A percentile compares a stretch with the other conserved stretches of the same genome.
phyloP scores from a whole-genome alignment of 30 jellyfish, hydroid and myxozoan genomes.

The Phacellophora camtschatica region DNA sequence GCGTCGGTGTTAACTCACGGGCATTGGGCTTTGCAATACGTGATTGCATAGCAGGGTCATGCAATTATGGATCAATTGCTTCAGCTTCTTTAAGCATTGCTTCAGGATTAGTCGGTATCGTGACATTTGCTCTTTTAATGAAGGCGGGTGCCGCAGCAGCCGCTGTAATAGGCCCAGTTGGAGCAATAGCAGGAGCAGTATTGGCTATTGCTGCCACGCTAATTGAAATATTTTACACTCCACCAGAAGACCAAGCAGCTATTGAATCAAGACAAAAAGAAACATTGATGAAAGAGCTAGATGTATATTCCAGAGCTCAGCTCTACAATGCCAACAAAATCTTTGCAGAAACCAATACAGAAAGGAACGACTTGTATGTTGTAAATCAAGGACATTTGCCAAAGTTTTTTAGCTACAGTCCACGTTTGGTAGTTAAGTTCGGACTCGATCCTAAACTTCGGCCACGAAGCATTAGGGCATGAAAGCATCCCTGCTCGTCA shows the following conservation, averaged over 20 bases:
- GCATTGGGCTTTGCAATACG: conserved; percentile 13
- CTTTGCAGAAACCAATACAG: neutral
- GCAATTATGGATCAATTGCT: neutral
- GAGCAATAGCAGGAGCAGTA: neutral
- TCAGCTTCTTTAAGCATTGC: conserved; percentile 8
- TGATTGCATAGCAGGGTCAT: neutral
- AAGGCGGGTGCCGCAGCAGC: conserved; percentile 10
- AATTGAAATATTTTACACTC: neutral
- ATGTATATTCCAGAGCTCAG: neutral
- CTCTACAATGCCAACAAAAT: neutral
- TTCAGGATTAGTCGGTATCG: conserved; percentile 12
- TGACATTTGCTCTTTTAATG: neutral
- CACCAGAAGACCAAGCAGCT: neutral
- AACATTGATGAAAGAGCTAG: conserved; percentile 9
- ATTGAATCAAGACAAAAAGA: neutral
- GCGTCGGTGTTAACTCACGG: neutral
- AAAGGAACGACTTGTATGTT: neutral
- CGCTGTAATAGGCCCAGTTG: conserved; percentile 20
- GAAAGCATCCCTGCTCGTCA: too few relatives aligned
- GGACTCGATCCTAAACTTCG: neutral
- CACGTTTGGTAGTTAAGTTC: neutral
- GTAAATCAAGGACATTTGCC: conserved; percentile 5
- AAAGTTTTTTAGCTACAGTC: neutral
- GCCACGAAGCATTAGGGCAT: too few relatives aligned
- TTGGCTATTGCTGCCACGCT: conserved; percentile 22